phyloP scores from a whole-genome alignment of 2,888 invertebrate species.

The Chrysopilus asiliformis region DNA sequence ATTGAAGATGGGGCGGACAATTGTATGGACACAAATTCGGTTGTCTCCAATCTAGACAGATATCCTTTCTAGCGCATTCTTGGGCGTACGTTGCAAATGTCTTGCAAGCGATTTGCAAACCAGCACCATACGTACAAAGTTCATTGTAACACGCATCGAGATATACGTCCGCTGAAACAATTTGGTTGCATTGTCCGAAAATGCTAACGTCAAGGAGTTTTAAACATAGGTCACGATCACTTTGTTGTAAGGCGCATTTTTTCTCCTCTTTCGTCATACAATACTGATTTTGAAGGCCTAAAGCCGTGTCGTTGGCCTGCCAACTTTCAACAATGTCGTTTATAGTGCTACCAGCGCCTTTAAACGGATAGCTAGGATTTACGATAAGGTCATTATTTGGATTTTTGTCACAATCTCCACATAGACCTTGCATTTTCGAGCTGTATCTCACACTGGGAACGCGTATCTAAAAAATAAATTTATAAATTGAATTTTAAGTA shows the following conservation, averaged over 20 bases:
- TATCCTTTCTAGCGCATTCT: conserved; percentile 52
- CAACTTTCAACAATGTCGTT: conserved; percentile 41
- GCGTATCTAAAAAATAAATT: conserved; percentile 35
- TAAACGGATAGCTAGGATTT: conserved; percentile 36
- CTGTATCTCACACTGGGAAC: conserved; percentile 62
- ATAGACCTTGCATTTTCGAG: conserved; percentile 63
- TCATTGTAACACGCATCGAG: conserved; percentile 57
- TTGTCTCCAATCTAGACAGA: conserved; percentile 62
- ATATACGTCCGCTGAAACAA: conserved; percentile 55
- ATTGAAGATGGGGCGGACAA: conserved; percentile 36
- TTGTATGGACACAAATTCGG: conserved; percentile 49
- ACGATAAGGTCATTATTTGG: conserved; percentile 42
- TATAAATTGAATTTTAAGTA: not conserved
- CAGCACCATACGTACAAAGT: conserved; percentile 42
- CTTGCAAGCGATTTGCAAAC: conserved; percentile 46
- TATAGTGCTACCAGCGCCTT: conserved; percentile 12
- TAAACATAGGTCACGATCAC: conserved; percentile 52
- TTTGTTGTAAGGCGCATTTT: conserved; percentile 41
- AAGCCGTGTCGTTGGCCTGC: conserved; percentile 39
- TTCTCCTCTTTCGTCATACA: conserved; percentile 39
- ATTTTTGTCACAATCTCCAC: conserved; percentile 59
- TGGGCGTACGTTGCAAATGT: conserved; percentile 57
- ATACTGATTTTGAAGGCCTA: conserved; percentile 39
- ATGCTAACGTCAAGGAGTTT: conserved; percentile 42
- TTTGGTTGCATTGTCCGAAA: conserved; percentile 56